Percentiles rank a stretch among this genome's conserved stretches.
phyloP scores from a whole-genome alignment of 1,140 invertebrate genomes.

The Cyclargus thomasi region DNA sequence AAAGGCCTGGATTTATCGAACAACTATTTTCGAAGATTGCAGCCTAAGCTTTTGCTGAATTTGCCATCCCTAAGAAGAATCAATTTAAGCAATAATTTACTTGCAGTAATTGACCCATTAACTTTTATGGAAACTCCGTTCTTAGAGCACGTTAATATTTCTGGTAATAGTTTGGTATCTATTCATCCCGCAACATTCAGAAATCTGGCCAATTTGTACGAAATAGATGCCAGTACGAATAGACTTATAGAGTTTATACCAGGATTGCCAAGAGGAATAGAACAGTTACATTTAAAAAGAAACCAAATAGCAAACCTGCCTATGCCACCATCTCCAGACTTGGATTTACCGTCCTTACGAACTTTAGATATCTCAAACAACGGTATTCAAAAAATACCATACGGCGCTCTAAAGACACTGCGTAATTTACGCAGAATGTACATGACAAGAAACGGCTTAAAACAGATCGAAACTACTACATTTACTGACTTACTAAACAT shows the following conservation, averaged over 20 bases:
- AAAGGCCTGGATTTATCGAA: slow-evolving; percentile 88
- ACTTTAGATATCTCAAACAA: slow-evolving; percentile 87
- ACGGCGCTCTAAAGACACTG: slow-evolving; percentile 80
- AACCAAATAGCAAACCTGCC: slow-evolving; percentile 84
- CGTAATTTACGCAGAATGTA: slow-evolving; percentile 83
- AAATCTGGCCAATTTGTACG: slow-evolving; percentile 83
- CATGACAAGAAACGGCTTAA: slow-evolving; percentile 86
- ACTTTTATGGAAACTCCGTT: slow-evolving; percentile 82
- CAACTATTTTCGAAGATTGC: slow-evolving; percentile 84
- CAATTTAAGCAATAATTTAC: slow-evolving; percentile 86
- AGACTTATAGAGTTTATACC: slow-evolving; percentile 81
- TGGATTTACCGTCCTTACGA: slow-evolving; percentile 82
- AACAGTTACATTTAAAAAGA: slow-evolving; percentile 83
- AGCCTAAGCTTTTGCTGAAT: slow-evolving; percentile 82
- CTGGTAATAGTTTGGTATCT: slow-evolving; percentile 80
- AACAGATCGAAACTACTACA: slow-evolving; percentile 80
- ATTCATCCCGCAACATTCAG: slow-evolving; percentile 84
- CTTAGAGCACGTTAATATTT: slow-evolving; percentile 87
- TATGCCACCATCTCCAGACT: slow-evolving; percentile 77
- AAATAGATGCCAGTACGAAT: slow-evolving; percentile 87
- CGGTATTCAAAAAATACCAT: slow-evolving; percentile 81
- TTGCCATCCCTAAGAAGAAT: slow-evolving; percentile 84
- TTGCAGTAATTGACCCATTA: slow-evolving; percentile 82
- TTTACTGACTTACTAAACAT: slow-evolving; percentile 83
- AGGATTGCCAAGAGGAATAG: slow-evolving; percentile 84